Evolutionary conservation across 2,797 vertebrate species (phyloP), one percentile per base, ranked within the genome.

Genomic region (Sebastes cheni): DNA sequence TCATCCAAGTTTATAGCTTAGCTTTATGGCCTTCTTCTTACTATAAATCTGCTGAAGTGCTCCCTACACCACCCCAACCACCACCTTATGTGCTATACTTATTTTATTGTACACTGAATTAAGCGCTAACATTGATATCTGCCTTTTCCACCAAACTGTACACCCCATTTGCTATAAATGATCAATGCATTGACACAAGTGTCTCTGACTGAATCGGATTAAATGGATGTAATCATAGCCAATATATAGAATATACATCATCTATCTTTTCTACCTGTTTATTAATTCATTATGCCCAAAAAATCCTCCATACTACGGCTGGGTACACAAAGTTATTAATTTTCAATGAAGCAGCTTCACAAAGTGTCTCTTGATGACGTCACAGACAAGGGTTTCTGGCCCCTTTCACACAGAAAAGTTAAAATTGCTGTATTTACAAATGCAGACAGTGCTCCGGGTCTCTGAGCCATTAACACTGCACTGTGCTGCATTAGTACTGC

Each of bases 401-500:
- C 55, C 25, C 56, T 81, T 75, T 80, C 55, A 59, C 73, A 74
- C 55, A 56, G 34, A 81, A 58, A 81, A 59, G 77, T 77, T 75
- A 6, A 82, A 79, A 80, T 72, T 18, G n/a, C 62, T 78, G 59
- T 54, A 82, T 84, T 83, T 83, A 78, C 72, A 46, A 72, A 83
- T 56, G 80, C 68, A 79, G 68, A 78, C 71, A 77, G 68, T 13
- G n/a, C 75, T 81, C n/a, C 42, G 58, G 83, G 60, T 83, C 79
- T 83, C 67, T 27, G 77, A 83, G 75, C 84, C 83, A 84, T 87
- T 89, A 81, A 68, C 71, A 52, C 58, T 60, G 62, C 77, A 16
- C 72, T 20, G 66, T 29, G 87, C 81, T 80, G 83, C 85, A 78
- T 84, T 83, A 79, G 59, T 13, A 23, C 78, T 66, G 83, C 85